Evolutionary conservation across 2,888 invertebrate genomes (phyloP).

Genomic region (Tupiocoris notatus): DNA sequence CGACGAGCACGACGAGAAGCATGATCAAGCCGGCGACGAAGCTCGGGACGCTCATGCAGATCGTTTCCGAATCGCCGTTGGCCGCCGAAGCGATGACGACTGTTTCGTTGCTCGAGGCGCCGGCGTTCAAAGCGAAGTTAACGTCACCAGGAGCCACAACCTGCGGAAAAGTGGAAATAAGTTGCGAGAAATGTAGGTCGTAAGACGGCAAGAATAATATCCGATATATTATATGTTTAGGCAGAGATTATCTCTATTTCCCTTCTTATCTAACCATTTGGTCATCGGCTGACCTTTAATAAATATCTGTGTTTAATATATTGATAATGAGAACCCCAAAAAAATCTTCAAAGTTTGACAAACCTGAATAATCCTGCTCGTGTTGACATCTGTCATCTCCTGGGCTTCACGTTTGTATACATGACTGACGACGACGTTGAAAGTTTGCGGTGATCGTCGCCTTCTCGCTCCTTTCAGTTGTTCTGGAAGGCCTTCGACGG

Average conservation of each 20-base stretch:
- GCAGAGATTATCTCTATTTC: too few species aligned
- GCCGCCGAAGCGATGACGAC: conserved; percentile 76
- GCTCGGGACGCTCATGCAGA: conserved; percentile 91
- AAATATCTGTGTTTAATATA: too few species aligned
- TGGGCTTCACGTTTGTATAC: conserved; percentile 51
- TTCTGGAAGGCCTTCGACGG: conserved; percentile 79
- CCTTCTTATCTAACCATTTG: too few species aligned
- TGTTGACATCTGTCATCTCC: conserved; percentile 52
- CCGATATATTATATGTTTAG: too few species aligned
- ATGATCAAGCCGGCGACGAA: conserved; percentile 90
- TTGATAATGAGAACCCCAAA: too few species aligned
- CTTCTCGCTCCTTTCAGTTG: conserved; percentile 73
- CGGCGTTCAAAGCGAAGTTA: conserved; percentile 70
- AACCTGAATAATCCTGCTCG: conserved; percentile 52
- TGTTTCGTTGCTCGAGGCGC: conserved; percentile 68
- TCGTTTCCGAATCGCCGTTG: conserved; percentile 76
- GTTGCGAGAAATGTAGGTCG: too few species aligned
- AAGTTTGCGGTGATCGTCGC: conserved; percentile 55
- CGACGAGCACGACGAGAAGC: conserved; percentile 81
- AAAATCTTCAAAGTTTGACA: too few species aligned
- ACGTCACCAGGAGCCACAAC: conserved; percentile 61
- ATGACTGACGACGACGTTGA: conserved; percentile 49
- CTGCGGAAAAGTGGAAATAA: too few species aligned
- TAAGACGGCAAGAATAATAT: too few species aligned
- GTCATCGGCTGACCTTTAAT: too few species aligned